Base-by-base conservation (phyloP, 2,888 invertebrate species). In the Dugesia japonica region DNA sequence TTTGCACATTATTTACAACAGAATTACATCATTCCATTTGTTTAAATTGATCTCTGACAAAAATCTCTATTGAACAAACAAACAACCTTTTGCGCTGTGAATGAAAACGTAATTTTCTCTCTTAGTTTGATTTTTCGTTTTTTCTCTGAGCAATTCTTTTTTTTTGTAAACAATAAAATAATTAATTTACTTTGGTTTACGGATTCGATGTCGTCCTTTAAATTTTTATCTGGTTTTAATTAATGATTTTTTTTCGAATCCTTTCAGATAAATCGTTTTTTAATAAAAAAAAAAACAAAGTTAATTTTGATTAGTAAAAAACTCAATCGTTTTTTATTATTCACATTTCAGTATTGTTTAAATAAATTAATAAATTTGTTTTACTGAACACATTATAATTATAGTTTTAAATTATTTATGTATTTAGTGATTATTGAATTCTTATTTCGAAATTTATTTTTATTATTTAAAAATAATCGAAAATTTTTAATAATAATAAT, bases 321-420 rank as follows among this genome's bases (percentile, higher is more conserved):
- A n/a, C n/a, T n/a, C n/a, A n/a, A n/a, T n/a, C n/a, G n/a, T n/a
- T n/a, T n/a, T n/a, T n/a, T 56, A 56, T 56, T 56, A 56, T 56
- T n/a, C n/a, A 56, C 23, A 56, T 56, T 56, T 56, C 56, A 56
- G 56, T 56, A 56, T 56, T 56, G 56, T 56, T 56, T 56, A 23
- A 56, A 56, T 56, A 56, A 31, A n/a, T n/a, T n/a, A n/a, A 31
- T 31, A 31, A 56, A 56, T 56, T 56, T n/a, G 56, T 56, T 56
- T 56, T 56, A 56, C 4, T 23, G 23, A 56, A 56, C 20, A 23
- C 1, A 56, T 13, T 56, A 56, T n/a, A 13, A 38, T 38, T 38
- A 38, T 38, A n/a, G n/a, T n/a, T n/a, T n/a, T n/a, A n/a, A n/a
- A n/a, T n/a, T n/a, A n/a, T n/a, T n/a, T n/a, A n/a, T n/a, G n/a